Percentiles rank a stretch among this genome's conserved stretches.
phyloP scores from a whole-genome alignment of 2,888 invertebrate species.

The Sminthurinus aureus region DNA sequence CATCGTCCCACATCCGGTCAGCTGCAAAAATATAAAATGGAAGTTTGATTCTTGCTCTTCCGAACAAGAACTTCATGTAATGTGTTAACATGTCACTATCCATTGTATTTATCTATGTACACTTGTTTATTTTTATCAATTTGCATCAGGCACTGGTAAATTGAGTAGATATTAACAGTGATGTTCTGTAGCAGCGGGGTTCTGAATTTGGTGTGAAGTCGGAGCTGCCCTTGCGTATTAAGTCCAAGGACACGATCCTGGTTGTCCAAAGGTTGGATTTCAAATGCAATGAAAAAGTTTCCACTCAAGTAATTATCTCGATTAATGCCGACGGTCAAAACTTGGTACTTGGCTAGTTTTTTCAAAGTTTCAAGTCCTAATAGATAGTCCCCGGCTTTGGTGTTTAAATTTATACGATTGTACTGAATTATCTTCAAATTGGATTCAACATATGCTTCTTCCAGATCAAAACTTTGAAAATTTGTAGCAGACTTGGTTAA shows the following conservation, averaged over 20 bases:
- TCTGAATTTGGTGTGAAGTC: background rate
- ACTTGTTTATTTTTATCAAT: slow-evolving; percentile 8
- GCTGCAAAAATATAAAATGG: background rate
- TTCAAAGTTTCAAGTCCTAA: background rate
- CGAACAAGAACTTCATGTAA: background rate
- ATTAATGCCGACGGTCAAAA: background rate
- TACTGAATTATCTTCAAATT: background rate
- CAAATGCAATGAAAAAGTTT: background rate
- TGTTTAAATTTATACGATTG: background rate
- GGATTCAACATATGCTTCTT: background rate
- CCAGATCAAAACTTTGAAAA: background rate
- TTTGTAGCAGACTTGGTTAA: background rate
- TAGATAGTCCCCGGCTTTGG: background rate
- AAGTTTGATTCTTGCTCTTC: background rate
- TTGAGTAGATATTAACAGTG: background rate
- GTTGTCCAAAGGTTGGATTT: background rate
- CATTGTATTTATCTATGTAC: background rate
- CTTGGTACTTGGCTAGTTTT: background rate
- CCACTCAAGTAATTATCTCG: background rate
- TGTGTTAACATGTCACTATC: background rate
- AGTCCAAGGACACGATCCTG: no score
- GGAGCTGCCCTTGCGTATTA: background rate
- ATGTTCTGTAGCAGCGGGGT: background rate
- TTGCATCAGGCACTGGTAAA: background rate
- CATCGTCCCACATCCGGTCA: background rate